Conservation (phyloP, 1,140 invertebrate genomes). For the Sycobia sp. region DNA sequence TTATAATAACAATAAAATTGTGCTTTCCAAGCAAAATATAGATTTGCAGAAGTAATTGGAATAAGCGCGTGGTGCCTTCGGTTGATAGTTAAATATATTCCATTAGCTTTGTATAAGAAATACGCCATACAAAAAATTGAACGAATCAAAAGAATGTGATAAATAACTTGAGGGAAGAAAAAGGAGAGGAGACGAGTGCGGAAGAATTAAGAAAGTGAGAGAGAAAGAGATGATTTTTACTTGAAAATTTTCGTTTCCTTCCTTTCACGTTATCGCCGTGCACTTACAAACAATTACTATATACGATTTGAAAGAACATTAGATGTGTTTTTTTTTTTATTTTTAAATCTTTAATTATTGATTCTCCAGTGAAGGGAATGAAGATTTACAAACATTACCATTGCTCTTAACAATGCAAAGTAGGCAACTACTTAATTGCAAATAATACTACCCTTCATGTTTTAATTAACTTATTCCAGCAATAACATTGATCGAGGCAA, state of each 20-base stretch:
- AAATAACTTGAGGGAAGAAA: neutral
- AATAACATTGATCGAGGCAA: conserved; percentile 3
- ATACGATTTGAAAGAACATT: conserved; percentile 21
- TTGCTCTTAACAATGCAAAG: conserved; percentile 13
- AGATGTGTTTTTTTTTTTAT: conserved; percentile 8
- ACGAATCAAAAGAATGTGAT: neutral
- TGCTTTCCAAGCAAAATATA: no score
- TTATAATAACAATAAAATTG: neutral
- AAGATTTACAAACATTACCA: conserved; percentile 19
- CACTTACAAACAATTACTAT: conserved; percentile 14
- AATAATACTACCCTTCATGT: neutral
- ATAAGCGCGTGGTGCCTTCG: conserved; percentile 6
- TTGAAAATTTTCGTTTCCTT: neutral
- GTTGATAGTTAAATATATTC: neutral
- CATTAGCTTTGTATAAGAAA: neutral
- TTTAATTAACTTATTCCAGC: neutral
- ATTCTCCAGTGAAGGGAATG: neutral
- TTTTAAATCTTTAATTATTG: neutral
- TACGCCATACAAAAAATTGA: conserved; percentile 4
- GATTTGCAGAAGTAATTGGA: neutral
- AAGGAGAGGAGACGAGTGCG: neutral
- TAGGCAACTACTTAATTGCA: conserved; percentile 14
- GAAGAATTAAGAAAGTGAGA: conserved; percentile 23
- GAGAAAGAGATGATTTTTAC: conserved; percentile 26
- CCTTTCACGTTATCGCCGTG: neutral